These are phyloP conservation scores for Todiramphus saurophagus DNA, from an alignment of 2,113 vertebrate genomes.

Conservation along the genomic window DNA sequence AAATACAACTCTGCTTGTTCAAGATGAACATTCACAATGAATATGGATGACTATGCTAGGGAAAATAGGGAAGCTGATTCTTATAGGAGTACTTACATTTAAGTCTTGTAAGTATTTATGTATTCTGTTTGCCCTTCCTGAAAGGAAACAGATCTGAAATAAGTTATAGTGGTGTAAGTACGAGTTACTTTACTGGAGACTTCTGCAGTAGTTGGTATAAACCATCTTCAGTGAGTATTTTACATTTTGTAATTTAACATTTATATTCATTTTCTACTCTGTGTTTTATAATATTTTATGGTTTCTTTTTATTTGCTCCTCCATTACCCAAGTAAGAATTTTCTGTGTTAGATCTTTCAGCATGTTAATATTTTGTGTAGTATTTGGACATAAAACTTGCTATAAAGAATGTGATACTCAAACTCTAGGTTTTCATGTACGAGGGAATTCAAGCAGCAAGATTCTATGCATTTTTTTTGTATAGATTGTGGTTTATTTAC, in stretches of 20 bases:
- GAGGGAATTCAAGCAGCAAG: background rate
- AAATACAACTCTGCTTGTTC: background rate
- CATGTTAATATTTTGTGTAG: background rate
- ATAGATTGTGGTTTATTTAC: background rate
- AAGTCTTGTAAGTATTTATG: background rate
- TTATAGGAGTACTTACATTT: background rate
- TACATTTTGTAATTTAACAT: background rate
- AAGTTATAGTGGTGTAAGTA: background rate
- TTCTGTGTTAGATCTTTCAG: background rate
- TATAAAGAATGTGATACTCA: background rate
- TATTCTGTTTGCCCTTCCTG: background rate
- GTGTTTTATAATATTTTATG: background rate
- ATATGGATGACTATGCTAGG: background rate
- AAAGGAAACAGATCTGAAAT: background rate
- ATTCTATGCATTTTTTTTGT: background rate
- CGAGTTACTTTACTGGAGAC: background rate
- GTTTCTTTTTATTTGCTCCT: background rate
- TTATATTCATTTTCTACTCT: background rate
- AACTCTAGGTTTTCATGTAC: background rate
- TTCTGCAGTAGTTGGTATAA: background rate
- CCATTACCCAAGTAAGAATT: background rate
- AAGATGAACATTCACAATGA: background rate
- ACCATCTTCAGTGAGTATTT: background rate
- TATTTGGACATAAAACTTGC: background rate
- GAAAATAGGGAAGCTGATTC: background rate